These are phyloP conservation scores for Drosophila fuyamai DNA, from an alignment of 1,140 invertebrate genomes.

Conservation along the genomic window DNA sequence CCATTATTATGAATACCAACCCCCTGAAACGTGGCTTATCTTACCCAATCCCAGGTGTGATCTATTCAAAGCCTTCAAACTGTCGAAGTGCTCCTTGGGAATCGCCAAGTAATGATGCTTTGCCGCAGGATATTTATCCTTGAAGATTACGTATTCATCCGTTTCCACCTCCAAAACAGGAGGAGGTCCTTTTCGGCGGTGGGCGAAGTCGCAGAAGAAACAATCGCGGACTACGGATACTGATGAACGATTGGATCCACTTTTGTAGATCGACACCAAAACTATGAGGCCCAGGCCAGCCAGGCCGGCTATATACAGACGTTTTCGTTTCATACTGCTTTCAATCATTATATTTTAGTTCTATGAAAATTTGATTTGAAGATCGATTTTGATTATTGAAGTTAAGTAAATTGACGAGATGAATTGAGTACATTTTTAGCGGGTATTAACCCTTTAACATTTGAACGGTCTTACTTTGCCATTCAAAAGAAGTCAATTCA, in stretches of 20 bases:
- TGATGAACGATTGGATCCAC: not conserved
- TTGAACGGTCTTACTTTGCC: not conserved
- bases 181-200: conserved; percentile 85
- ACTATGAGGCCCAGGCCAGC: conserved; percentile 20
- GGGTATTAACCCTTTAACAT: conserved; percentile 8
- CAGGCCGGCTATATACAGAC: conserved; percentile 26
- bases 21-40: conserved; percentile 41
- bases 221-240: conserved; percentile 64
- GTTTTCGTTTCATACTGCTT: conserved; percentile 3
- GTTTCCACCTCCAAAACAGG: conserved; percentile 89
- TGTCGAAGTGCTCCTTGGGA: conserved; percentile 91
- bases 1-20: not conserved
- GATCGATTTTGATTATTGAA: not conserved
- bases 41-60: conserved; percentile 89
- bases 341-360: not conserved
- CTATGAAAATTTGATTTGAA: conserved; percentile 5
- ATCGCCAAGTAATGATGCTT: conserved; percentile 92
- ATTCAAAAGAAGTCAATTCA: not conserved
- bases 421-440: not conserved
- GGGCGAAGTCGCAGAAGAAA: conserved; percentile 90
- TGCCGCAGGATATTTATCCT: conserved; percentile 93
- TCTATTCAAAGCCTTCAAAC: conserved; percentile 88
- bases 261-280: conserved; percentile 26
- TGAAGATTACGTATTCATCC: conserved; percentile 91
- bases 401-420: not conserved